Evolutionary conservation across 2,113 vertebrate genomes (phyloP).

Genomic region (Oncorhynchus kisutch): DNA sequence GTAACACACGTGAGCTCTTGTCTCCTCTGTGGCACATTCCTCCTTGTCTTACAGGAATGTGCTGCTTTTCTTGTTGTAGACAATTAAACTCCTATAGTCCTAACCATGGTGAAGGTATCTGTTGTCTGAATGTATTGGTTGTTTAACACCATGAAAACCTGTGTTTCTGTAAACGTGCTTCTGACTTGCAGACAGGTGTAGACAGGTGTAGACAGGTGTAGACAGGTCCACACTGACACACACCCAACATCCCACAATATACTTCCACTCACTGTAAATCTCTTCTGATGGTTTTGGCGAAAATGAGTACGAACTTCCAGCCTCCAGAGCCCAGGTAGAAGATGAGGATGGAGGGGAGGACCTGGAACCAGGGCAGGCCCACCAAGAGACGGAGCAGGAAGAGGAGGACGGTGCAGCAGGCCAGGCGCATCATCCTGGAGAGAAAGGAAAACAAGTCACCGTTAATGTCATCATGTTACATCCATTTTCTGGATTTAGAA

Average conservation of each 20-base stretch:
- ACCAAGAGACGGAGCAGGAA: constrained; percentile 81
- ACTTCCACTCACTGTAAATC: constrained; percentile 83
- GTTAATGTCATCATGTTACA: background rate
- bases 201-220: background rate
- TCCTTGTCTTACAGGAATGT: constrained; percentile 26
- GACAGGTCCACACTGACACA: background rate
- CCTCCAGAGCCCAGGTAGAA: constrained; percentile 90
- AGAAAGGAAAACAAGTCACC: background rate
- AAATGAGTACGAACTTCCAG: constrained; percentile 83
- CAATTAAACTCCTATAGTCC: background rate
- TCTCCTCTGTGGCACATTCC: too few relatives aligned
- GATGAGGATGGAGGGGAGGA: constrained; percentile 79
- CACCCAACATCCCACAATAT: background rate
- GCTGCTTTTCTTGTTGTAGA: constrained; percentile 8
- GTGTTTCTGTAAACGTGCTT: too few relatives aligned
- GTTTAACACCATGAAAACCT: too few relatives aligned
- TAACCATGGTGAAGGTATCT: background rate
- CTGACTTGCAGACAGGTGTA: background rate
- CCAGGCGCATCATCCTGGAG: constrained; percentile 83
- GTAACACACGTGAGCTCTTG: constrained; percentile 7
- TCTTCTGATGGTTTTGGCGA: constrained; percentile 84
- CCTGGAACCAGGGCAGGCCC: constrained; percentile 86
- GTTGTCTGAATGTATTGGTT: too few relatives aligned
- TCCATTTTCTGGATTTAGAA: background rate
- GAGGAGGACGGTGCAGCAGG: constrained; percentile 78